phyloP scores from a whole-genome alignment of 2,113 vertebrate species.

The Camelus dromedarius region DNA sequence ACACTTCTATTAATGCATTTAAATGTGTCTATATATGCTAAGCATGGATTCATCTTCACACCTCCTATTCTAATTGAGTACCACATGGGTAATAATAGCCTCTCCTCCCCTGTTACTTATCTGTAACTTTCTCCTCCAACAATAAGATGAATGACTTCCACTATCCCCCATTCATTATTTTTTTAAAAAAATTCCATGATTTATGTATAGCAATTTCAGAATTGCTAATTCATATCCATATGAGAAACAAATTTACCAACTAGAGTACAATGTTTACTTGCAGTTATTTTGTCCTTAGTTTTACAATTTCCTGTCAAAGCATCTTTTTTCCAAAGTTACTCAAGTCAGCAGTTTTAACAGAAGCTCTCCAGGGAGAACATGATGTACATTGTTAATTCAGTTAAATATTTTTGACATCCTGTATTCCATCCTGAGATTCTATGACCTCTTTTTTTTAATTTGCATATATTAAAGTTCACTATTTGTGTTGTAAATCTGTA shows the following conservation, averaged over 20 bases:
- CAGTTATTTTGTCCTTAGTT: not conserved
- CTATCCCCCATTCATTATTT: not conserved
- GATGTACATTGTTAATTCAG: not conserved
- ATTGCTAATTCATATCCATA: not conserved
- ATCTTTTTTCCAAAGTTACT: not conserved
- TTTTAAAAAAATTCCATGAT: not conserved
- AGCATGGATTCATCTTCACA: not conserved
- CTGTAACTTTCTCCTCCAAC: not conserved
- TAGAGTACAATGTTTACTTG: not conserved
- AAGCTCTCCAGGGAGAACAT: not conserved
- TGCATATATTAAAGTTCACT: not conserved
- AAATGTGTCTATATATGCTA: not conserved
- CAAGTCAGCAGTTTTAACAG: not conserved
- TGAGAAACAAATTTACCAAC: not conserved
- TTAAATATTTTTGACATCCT: not conserved
- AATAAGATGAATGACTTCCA: not conserved
- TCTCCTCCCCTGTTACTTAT: not conserved
- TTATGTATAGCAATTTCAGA: not conserved
- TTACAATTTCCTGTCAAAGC: not conserved
- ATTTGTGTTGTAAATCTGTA: not conserved
- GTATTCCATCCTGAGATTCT: not conserved
- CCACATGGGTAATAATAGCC: not conserved
- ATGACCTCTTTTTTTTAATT: not conserved
- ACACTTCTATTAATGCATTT: not conserved
- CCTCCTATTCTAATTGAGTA: not conserved